phyloP scores from a whole-genome alignment of 2,797 vertebrate species.

The Taenioides sp. region DNA sequence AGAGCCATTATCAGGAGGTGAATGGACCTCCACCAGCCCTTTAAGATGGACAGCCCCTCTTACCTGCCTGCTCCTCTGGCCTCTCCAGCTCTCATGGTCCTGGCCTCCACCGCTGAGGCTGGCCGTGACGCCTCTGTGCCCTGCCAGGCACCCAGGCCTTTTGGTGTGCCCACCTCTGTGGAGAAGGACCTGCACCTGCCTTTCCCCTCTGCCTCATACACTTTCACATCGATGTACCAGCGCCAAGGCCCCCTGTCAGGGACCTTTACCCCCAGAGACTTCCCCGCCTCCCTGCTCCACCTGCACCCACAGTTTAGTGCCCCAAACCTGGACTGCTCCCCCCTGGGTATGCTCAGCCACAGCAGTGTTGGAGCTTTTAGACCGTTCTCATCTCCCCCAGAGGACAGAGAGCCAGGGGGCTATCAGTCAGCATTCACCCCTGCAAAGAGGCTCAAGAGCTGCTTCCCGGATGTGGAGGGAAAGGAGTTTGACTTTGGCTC shows the following conservation, averaged over 20 bases:
- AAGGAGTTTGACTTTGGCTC: constrained; percentile 97
- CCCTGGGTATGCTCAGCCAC: constrained; percentile 94
- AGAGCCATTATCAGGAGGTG: constrained; percentile 67
- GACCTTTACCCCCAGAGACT: constrained; percentile 91
- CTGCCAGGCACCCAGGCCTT: constrained; percentile 92
- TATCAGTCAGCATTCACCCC: constrained; percentile 98
- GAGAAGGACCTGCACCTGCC: constrained; percentile 97
- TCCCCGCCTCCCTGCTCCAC: constrained; percentile 93
- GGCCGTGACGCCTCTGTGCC: constrained; percentile 94
- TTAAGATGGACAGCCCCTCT: constrained; percentile 99
- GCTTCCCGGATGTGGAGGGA: constrained; percentile 92
- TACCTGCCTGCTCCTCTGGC: constrained; percentile 95
- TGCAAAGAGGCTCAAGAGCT: constrained; percentile 94
- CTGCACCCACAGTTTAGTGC: constrained; percentile 96
- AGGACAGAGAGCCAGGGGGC: constrained; percentile 90
- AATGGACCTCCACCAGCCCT: constrained; percentile 99
- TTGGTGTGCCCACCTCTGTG: constrained; percentile 90
- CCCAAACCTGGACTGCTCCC: constrained; percentile 95
- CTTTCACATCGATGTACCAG: constrained; percentile 98
- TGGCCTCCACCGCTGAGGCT: constrained; percentile 94
- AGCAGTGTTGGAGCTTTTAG: constrained; percentile 94
- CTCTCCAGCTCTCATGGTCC: constrained; percentile 96
- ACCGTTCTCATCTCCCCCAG: constrained; percentile 89
- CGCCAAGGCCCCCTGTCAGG: constrained; percentile 91
- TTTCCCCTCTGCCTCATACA: constrained; percentile 95